phyloP scores from a whole-genome alignment of 1,140 invertebrate species.

The Subanguina moxae region DNA sequence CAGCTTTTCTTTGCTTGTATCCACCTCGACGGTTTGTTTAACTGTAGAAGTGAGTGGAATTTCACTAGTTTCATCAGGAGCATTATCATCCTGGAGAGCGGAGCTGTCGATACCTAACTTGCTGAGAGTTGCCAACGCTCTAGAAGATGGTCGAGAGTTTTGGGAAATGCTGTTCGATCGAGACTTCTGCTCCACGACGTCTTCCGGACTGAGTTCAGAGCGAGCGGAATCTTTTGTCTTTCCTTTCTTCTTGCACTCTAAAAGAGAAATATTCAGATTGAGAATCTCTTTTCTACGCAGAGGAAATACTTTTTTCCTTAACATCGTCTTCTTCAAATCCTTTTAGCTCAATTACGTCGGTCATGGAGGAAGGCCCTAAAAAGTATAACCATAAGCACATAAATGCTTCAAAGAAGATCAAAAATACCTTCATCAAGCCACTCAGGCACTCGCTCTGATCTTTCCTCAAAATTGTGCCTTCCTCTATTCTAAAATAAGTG shows the following conservation, averaged over 20 bases:
- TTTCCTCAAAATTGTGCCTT: slow-evolving; percentile 4
- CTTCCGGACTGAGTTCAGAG: not conserved
- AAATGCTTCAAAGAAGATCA: not conserved
- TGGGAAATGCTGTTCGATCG: not conserved
- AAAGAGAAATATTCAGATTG: not conserved
- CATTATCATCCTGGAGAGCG: no score
- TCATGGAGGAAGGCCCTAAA: slow-evolving; percentile 21
- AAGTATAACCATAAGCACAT: not conserved
- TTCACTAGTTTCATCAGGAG: no score
- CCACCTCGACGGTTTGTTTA: no score
- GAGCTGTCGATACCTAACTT: no score
- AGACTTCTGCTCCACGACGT: not conserved
- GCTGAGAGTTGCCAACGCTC: no score
- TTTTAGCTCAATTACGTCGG: slow-evolving; percentile 35
- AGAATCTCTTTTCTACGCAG: not conserved
- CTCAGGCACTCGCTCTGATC: slow-evolving; percentile 22
- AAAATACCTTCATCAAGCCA: slow-evolving; percentile 31
- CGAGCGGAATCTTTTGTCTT: not conserved
- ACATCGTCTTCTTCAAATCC: slow-evolving; percentile 27
- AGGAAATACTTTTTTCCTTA: slow-evolving; percentile 16
- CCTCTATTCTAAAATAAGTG: not conserved
- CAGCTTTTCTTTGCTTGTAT: not conserved
- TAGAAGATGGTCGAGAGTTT: not conserved
- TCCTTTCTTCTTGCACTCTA: not conserved
- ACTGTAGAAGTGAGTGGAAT: no score